phyloP scores from a whole-genome alignment of 2,888 invertebrate species.

The Gisinianus flammeolus region DNA sequence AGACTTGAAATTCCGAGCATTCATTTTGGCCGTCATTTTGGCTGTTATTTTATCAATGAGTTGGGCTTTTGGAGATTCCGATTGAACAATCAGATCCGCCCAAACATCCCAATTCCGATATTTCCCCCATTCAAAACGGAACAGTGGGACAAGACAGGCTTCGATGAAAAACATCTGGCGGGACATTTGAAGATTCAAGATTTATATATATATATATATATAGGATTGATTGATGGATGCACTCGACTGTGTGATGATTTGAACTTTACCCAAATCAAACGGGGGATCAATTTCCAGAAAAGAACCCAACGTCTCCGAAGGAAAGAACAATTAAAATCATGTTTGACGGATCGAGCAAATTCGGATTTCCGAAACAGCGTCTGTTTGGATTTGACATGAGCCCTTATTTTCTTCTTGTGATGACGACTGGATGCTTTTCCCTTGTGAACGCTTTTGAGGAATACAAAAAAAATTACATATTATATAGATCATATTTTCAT shows the following conservation, averaged over 20 bases:
- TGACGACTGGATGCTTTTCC: no score
- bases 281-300: not conserved
- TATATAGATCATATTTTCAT: no score
- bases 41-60: not conserved
- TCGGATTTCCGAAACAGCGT: no score
- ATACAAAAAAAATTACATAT: no score
- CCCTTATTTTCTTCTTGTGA: no score
- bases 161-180: conserved; percentile 12
- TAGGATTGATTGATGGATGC: no score
- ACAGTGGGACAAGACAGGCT: conserved; percentile 2
- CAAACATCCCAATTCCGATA: conserved; percentile 19
- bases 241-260: no score
- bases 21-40: conserved; percentile 5
- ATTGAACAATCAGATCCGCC: not conserved
- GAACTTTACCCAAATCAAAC: not conserved
- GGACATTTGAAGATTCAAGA: no score
- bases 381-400: no score
- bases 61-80: not conserved
- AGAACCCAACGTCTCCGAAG: not conserved
- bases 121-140: conserved; percentile 19
- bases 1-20: not conserved
- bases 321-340: not conserved
- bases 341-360: not conserved
- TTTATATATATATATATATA: no score
- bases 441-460: no score